Evolutionary conservation across 1,140 invertebrate genomes (phyloP), one percentile per base, ranked within the genome.

Genomic region (Chlorops oryzae): DNA sequence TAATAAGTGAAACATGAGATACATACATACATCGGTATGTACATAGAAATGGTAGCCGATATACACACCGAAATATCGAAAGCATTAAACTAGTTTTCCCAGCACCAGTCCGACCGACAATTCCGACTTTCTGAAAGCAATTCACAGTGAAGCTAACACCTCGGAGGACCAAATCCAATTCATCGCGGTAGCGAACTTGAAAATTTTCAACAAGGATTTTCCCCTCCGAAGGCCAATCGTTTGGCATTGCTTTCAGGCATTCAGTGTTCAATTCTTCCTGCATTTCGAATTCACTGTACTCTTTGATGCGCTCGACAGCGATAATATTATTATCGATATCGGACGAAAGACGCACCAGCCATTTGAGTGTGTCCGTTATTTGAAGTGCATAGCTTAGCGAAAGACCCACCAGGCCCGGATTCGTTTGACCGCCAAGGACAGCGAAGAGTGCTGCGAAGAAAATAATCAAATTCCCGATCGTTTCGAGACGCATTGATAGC

Each of bases 301-400:
- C 95, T 69, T 93, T 94, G 55, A 99, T 92, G 73, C 96, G 83
- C 73, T 99, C 96, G 2, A 98, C 94, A 13, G 93, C 91, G 1
- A 98, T 94, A 55, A 98, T 97, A 66, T 98, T 97, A 0, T 92
- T 96, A 77, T 98, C 96, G 23, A 98, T 85, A 61, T 98, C 94
- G 5, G 91, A 92, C 1, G 90, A 91, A 92, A 97, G 96, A 52
- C 94, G 78, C 7, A 99, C 94, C 52, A 97, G 75, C 93, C 92
- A 96, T 72, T 96, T 98, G 6, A 98, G 74, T 1, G 90, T 93
- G 81, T 93, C 89, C 1, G 94, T 97, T 39, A 97, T 85, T 84
- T 87, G 60, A 42, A 96, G 73, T 20, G 93, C 87, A 72, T 95
- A 96, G 59, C 86, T 92, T 58, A 96, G 80, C 2, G 91, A 93